Conservation (phyloP, 1,140 invertebrate genomes). For the Zaprionus inermis region DNA sequence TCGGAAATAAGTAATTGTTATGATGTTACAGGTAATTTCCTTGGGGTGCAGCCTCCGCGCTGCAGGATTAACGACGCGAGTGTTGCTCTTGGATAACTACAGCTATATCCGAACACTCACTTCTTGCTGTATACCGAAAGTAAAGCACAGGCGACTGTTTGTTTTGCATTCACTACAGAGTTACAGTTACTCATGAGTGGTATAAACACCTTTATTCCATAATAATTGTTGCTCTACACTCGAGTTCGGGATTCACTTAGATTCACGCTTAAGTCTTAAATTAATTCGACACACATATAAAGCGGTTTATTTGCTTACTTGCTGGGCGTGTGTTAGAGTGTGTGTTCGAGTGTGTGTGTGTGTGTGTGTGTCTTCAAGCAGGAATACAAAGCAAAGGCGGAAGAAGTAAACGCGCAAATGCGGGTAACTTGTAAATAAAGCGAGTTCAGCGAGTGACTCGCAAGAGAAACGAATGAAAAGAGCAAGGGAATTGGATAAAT, state of each 20-base stretch:
- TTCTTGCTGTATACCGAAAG: not conserved
- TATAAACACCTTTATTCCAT: conserved; percentile 5
- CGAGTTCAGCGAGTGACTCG: not conserved
- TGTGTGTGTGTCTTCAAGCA: not conserved
- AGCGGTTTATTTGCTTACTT: not conserved
- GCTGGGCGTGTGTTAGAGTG: not conserved
- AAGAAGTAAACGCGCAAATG: not conserved
- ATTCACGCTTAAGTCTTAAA: not conserved
- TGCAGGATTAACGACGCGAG: conserved; percentile 38
- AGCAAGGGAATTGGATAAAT: not conserved
- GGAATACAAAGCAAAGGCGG: not conserved
- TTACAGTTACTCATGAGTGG: conserved; percentile 1
- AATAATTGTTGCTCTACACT: conserved; percentile 5
- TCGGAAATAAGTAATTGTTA: conserved; percentile 62
- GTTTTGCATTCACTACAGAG: conserved; percentile 1
- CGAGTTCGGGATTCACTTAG: not conserved
- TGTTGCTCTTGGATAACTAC: not conserved
- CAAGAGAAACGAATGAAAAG: not conserved
- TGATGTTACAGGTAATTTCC: conserved; percentile 70
- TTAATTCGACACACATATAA: conserved; percentile 2
- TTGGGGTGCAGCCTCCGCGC: conserved; percentile 17
- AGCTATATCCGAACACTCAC: not conserved
- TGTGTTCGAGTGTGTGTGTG: not conserved
- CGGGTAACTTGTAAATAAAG: not conserved
- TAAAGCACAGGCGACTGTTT: not conserved